Base-by-base conservation (phyloP, 1,140 invertebrate species). In the Drosophila pallidifrons region DNA sequence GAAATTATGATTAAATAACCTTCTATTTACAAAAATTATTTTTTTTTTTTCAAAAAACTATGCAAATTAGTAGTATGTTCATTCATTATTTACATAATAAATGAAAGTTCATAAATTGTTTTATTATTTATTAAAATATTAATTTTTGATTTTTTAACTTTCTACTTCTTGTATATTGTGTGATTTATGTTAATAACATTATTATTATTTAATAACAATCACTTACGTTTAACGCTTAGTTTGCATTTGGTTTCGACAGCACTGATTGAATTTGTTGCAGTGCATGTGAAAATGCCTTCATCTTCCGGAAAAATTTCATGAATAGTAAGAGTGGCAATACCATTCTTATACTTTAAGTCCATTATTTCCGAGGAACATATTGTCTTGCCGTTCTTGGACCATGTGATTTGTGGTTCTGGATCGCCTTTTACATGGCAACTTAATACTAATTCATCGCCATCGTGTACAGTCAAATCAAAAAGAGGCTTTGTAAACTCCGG, bases 301-400 rank as follows among this genome's bases (percentile, higher is more conserved):
- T 99, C 98, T 93, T 98, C 98, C 1, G 97, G 98, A 94, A 98
- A 98, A 60, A 98, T 95, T 94, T 99, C 98, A 73, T 96, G 96
- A 75, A 99, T 98, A 15, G 95, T 95, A 15, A 99, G 93, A 38
- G 96, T 96, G 0, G 97, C 97, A 46, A 97, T 94, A 28, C 97
- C 96, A 86, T 96, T 97, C 92, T 97, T 97, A 91, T 98, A 98
- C 93, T 98, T 98, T 15, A 99, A 94, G 92, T 98, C 97, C 72
- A 98, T 94, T 30, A 98, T 96, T 93, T 98, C 96, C 0, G 96
- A 96, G 1, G 96, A 97, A 58, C 94, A 95, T 35, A 98, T 93
- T 8, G 93, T 81, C 91, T 96, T 95, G 57, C 95, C 95, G 79
- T 96, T 95, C 93, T 98, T 98, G 65, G 94, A 94, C 98, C 98